Base-by-base conservation (phyloP, 1,140 invertebrate genomes). In the Drosophila murphyi region DNA sequence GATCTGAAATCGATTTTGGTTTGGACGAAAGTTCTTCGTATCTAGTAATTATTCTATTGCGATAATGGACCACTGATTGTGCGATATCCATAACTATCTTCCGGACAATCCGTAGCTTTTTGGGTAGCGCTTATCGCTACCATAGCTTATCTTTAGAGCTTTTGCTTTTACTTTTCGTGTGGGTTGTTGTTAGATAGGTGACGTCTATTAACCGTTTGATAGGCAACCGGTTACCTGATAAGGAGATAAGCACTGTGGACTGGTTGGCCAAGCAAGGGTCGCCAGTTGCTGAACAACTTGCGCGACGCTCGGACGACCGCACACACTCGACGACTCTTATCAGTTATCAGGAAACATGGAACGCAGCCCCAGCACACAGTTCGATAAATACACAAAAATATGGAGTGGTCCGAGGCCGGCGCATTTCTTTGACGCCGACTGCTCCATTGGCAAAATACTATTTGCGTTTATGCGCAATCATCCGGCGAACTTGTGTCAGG, bases 351-450 rank as follows among this genome's bases (percentile, higher is more conserved):
- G 43, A 60, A 76, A 61, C 64, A 92, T 92, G 90, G 90, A 92
- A 68, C 74, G 80, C 76, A 65, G 56, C n/a, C 50, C 82, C 50
- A 80, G 63, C 65, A 90, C 81, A 34, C 80, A 89, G 57, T 92
- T 86, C 76, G 91, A 92, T 87, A 92, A 91, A 77, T 91, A 92
- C 52, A 92, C 86, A 31, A 91, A 92, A 87, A 76, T 92, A 61
- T 92, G 91, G 91, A 92, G 86, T 72, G 91, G 91, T 71, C 85
- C 89, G 76, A 88, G 90, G 65, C 75, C 88, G 52, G 73, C 78
- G 52, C 77, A 86, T 54, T 92, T 92, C 59, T 92, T 92, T 55
- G 82, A 92, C 77, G 76, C 64, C 31, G 89, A 92, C 45, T 91
- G 89, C 64, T 91, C 91, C 34, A 91, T 92, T 74, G 91, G 91